Evolutionary conservation across 2,113 vertebrate species (phyloP).

Genomic region (Mobula hypostoma): DNA sequence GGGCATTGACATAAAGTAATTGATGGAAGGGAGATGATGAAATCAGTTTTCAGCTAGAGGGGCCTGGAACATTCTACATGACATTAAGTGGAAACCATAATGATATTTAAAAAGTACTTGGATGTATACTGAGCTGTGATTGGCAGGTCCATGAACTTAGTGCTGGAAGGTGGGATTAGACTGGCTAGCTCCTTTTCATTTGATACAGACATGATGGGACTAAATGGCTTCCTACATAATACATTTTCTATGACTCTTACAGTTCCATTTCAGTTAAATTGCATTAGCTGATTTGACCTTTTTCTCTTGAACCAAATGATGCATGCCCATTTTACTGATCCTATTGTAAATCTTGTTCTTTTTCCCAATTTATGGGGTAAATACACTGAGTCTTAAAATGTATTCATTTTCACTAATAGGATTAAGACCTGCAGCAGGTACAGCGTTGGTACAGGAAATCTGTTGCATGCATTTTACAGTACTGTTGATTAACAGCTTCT

Average conservation of each 20-base stretch:
- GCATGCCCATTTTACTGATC: background rate
- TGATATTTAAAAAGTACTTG: background rate
- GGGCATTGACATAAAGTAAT: background rate
- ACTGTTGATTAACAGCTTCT: background rate
- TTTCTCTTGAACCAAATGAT: background rate
- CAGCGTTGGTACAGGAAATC: background rate
- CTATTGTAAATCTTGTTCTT: background rate
- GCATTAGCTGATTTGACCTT: background rate
- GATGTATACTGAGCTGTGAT: background rate
- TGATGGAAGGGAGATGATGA: background rate
- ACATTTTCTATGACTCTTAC: background rate
- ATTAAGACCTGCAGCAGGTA: background rate
- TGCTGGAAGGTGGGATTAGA: too few species aligned
- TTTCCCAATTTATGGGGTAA: background rate
- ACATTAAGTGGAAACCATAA: background rate
- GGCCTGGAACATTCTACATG: background rate
- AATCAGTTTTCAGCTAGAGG: background rate
- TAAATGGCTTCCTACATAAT: background rate
- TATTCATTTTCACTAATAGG: slow-evolving; percentile 13
- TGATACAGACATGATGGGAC: background rate
- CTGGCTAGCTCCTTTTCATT: too few species aligned
- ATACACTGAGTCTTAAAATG: background rate
- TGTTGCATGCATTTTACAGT: background rate
- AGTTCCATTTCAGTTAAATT: background rate
- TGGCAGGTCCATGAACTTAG: background rate